These are phyloP conservation scores for Anguilla obscura DNA, from an alignment of 2,797 vertebrate species.

Conservation along the genomic window DNA sequence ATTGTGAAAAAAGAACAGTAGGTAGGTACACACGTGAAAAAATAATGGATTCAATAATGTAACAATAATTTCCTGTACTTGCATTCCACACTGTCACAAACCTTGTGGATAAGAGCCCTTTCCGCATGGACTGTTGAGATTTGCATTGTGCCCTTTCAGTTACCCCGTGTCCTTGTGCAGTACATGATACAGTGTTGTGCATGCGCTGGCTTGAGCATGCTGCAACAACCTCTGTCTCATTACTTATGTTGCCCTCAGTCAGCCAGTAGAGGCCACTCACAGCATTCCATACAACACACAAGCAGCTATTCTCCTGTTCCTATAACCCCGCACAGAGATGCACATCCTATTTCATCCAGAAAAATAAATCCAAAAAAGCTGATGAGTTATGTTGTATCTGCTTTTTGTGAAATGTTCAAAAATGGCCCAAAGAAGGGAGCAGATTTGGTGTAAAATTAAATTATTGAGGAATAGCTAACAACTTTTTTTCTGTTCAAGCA, in stretches of 20 bases:
- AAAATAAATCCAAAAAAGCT: constrained; percentile 18
- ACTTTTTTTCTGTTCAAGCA: constrained; percentile 11
- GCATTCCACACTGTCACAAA: not conserved
- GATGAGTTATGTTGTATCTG: constrained; percentile 49
- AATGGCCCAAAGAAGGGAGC: not conserved
- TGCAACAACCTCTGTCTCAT: constrained; percentile 48
- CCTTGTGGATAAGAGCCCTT: not conserved
- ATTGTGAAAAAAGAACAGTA: not conserved
- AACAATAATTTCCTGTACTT: not conserved
- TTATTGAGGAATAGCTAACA: constrained; percentile 8
- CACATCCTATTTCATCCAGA: constrained; percentile 36
- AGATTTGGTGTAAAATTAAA: not conserved
- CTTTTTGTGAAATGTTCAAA: constrained; percentile 52
- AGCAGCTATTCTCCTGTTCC: constrained; percentile 34
- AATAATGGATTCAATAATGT: not conserved
- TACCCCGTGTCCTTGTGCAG: not conserved
- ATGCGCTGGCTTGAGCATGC: constrained; percentile 33
- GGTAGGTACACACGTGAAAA: not conserved
- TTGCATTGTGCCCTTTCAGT: not conserved
- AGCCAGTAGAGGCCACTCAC: constrained; percentile 99
- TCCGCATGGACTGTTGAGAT: not conserved
- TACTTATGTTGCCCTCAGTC: constrained; percentile 84
- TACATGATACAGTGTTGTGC: not conserved
- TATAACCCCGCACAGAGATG: constrained; percentile 27
- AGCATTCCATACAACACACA: constrained; percentile 80